These are phyloP conservation scores for Muricea muricata DNA, from an alignment of 92 coral and sea anemone species.

Conservation along the genomic window DNA sequence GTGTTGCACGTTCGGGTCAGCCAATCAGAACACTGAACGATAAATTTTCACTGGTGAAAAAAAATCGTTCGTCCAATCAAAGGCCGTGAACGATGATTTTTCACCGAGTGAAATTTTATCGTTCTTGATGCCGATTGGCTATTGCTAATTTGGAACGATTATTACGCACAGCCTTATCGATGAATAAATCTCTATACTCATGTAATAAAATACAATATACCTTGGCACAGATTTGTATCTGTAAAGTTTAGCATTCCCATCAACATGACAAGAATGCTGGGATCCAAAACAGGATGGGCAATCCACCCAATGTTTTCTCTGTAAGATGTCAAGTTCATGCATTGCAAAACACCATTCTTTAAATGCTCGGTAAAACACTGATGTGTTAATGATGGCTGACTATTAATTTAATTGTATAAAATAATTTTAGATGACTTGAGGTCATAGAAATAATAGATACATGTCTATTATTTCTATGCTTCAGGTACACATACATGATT, in stretches of 20 bases:
- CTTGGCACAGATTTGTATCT: slow-evolving; percentile 29
- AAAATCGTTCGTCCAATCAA: too few species aligned
- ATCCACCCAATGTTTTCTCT: slow-evolving; percentile 9
- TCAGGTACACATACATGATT: not conserved
- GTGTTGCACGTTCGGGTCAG: too few species aligned
- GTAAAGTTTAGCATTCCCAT: slow-evolving; percentile 27
- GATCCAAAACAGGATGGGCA: slow-evolving; percentile 27
- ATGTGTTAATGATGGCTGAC: slow-evolving; percentile 5
- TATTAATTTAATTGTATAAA: not conserved
- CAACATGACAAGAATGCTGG: slow-evolving; percentile 27
- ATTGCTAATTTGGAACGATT: too few species aligned
- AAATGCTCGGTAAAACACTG: slow-evolving; percentile 18
- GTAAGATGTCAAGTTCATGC: slow-evolving; percentile 3
- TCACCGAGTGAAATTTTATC: too few species aligned
- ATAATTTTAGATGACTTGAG: not conserved
- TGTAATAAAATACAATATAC: too few species aligned
- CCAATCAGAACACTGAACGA: too few species aligned
- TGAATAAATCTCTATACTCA: too few species aligned
- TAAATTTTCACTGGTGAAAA: too few species aligned
- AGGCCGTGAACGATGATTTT: too few species aligned
- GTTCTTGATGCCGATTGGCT: too few species aligned
- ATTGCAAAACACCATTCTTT: slow-evolving; percentile 14
- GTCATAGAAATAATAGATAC: not conserved
- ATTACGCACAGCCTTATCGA: too few species aligned
- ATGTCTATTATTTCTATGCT: not conserved